Conservation (phyloP, 2,888 invertebrate species). For the Catocala nupta region DNA sequence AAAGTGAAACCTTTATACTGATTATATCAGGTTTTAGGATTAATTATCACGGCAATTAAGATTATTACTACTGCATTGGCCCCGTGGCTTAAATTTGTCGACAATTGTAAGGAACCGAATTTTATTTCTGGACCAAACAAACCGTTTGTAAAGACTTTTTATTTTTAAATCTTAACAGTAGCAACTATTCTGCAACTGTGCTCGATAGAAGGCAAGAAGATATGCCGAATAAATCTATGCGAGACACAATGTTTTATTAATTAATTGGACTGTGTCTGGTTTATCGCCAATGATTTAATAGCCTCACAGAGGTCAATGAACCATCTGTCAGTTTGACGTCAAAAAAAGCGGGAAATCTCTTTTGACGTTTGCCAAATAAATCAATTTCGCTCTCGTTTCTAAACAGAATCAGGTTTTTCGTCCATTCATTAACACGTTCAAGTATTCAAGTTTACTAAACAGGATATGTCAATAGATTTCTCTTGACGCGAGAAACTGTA, state of each 20-base stretch:
- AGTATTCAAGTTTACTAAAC: constrained; percentile 9
- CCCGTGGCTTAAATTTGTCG: no score
- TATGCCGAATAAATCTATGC: no score
- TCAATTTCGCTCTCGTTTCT: constrained; percentile 4
- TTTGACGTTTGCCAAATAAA: constrained; percentile 5
- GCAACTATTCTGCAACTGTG: no score
- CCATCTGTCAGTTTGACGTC: neutral
- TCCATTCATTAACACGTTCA: neutral
- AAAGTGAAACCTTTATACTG: constrained; percentile 41
- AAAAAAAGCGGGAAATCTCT: neutral
- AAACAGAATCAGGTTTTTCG: constrained; percentile 10
- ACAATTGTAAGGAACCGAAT: no score
- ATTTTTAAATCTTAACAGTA: no score
- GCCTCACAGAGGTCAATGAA: constrained; percentile 1
- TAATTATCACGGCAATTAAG: neutral
- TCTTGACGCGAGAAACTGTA: constrained; percentile 25
- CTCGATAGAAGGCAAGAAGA: no score
- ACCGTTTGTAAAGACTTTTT: no score
- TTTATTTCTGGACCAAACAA: no score
- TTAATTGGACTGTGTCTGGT: no score
- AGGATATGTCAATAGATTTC: constrained; percentile 41
- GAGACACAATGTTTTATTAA: no score
- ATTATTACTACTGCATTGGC: no score
- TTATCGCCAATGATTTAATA: no score
- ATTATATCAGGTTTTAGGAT: constrained; percentile 15